These are phyloP conservation scores for Thereuonema tuberculata DNA, from an alignment of 1,140 invertebrate species.

Conservation along the genomic window DNA sequence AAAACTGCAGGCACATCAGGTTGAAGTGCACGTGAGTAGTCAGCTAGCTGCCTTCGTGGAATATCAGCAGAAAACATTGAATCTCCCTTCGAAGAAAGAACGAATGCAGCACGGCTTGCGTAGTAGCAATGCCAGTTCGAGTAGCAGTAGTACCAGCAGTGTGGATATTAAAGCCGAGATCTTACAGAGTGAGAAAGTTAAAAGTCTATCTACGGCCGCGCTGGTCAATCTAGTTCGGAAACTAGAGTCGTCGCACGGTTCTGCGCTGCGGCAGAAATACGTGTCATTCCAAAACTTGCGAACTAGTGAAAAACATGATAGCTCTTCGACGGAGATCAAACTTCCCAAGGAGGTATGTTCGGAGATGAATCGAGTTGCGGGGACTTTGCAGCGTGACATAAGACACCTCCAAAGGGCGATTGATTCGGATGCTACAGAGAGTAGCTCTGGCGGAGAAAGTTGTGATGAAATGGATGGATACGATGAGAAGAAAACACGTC, in stretches of 20 bases:
- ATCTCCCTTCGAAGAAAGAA: slow-evolving; percentile 27
- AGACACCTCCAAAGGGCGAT: slow-evolving; percentile 52
- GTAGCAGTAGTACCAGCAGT: not conserved
- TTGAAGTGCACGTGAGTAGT: slow-evolving; percentile 57
- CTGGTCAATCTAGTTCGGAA: slow-evolving; percentile 40
- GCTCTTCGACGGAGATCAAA: slow-evolving; percentile 9
- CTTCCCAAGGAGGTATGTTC: slow-evolving; percentile 23
- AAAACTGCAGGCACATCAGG: slow-evolving; percentile 53
- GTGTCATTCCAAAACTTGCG: slow-evolving; percentile 11
- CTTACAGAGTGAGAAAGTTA: slow-evolving; percentile 33
- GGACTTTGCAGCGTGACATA: slow-evolving; percentile 51
- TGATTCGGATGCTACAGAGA: slow-evolving; percentile 85
- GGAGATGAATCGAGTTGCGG: slow-evolving; percentile 31
- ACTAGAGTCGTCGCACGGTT: slow-evolving; percentile 33
- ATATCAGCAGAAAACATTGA: slow-evolving; percentile 43
- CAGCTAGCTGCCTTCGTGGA: slow-evolving; percentile 57
- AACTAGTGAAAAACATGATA: not conserved
- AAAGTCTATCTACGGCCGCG: slow-evolving; percentile 37
- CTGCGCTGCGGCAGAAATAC: slow-evolving; percentile 6
- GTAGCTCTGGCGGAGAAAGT: slow-evolving; percentile 83
- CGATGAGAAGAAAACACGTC: slow-evolving; percentile 18
- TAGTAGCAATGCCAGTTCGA: slow-evolving; percentile 18
- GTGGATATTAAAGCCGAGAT: slow-evolving; percentile 29
- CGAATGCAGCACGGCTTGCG: not conserved
- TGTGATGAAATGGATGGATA: slow-evolving; percentile 64